phyloP scores from a whole-genome alignment of 2,888 invertebrate species.

The Entomobrya multifasciata region DNA sequence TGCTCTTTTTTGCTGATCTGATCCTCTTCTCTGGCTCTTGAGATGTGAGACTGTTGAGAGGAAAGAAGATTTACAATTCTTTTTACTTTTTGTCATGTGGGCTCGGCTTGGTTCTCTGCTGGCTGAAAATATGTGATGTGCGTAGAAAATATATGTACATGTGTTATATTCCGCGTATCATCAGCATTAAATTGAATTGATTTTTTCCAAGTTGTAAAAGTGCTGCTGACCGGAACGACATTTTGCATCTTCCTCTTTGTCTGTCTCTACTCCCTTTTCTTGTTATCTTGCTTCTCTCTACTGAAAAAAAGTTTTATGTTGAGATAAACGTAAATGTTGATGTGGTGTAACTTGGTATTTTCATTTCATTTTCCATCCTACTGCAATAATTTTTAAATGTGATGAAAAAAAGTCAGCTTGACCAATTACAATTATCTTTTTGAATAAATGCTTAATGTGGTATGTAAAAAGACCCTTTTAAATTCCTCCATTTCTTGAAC shows the following conservation, averaged over 20 bases:
- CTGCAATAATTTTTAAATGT: too few species aligned
- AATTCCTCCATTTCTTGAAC: background rate
- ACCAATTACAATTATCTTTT: conserved; percentile 26
- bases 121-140: background rate
- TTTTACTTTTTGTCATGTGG: conserved; percentile 45
- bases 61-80: conserved; percentile 48
- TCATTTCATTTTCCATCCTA: background rate
- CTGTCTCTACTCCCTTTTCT: too few species aligned
- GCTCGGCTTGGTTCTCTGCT: conserved; percentile 22
- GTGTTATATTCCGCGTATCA: conserved; percentile 1
- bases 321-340: background rate
- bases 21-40: background rate
- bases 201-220: conserved; percentile 6
- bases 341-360: background rate
- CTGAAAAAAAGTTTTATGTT: background rate
- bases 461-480: too few species aligned
- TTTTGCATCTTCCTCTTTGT: background rate
- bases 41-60: background rate
- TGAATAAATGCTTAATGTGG: too few species aligned
- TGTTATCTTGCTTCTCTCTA: too few species aligned
- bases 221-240: conserved; percentile 55
- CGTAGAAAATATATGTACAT: conserved; percentile 18
- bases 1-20: conserved; percentile 3
- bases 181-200: conserved; percentile 9
- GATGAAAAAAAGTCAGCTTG: conserved; percentile 24